Evolutionary conservation across 2,113 vertebrate genomes (phyloP).

Genomic region (Protobothrops mucrosquamatus): DNA sequence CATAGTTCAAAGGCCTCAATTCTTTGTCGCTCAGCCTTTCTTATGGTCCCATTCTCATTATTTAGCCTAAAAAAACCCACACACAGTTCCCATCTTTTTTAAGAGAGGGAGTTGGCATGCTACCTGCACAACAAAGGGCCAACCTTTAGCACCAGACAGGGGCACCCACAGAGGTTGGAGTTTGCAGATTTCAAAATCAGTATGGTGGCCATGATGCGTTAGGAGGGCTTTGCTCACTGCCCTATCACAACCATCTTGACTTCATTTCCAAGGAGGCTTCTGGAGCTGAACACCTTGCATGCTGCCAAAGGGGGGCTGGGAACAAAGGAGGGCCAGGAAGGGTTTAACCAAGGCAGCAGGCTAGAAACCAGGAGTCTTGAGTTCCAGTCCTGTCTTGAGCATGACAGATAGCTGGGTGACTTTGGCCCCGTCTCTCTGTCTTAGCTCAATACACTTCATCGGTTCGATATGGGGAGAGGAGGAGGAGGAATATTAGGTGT

Average conservation of each 20-base stretch:
- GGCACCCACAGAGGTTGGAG: background rate
- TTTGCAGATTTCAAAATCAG: background rate
- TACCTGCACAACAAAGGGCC: background rate
- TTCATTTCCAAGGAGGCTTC: background rate
- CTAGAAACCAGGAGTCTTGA: background rate
- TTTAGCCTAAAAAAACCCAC: background rate
- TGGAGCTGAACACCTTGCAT: background rate
- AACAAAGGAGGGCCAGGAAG: background rate
- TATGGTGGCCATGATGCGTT: background rate
- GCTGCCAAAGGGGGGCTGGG: background rate
- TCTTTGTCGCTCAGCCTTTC: too few relatives aligned
- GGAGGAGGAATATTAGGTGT: background rate
- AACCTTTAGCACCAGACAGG: background rate
- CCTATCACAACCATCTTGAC: background rate
- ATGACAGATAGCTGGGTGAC: background rate
- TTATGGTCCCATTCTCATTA: background rate
- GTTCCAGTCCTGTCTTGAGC: background rate
- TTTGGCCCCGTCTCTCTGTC: background rate
- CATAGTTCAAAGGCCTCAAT: too few relatives aligned
- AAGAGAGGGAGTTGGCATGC: background rate
- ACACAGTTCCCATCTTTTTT: background rate
- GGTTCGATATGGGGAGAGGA: background rate
- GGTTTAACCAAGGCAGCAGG: background rate
- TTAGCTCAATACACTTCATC: background rate
- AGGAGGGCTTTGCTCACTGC: background rate